These are phyloP conservation scores for Thyatira batis DNA, from an alignment of 2,888 invertebrate genomes.

Conservation along the genomic window DNA sequence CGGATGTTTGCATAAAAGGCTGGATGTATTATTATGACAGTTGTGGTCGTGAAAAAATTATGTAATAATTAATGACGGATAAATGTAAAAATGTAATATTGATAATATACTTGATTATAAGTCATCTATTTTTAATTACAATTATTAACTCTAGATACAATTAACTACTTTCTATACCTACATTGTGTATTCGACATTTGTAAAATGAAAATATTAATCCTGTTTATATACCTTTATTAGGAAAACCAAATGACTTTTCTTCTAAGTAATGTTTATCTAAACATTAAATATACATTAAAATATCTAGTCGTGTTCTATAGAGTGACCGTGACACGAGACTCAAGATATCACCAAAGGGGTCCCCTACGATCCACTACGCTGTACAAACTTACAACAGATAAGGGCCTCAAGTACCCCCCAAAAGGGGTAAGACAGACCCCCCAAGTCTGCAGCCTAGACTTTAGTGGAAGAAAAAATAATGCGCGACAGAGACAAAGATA, in stretches of 20 bases:
- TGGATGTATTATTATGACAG: not conserved
- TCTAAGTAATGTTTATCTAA: not conserved
- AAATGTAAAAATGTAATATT: too few species aligned
- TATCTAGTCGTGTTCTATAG: conserved; percentile 22
- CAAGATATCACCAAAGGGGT: conserved; percentile 78
- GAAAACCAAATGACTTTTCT: not conserved
- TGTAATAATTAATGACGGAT: too few species aligned
- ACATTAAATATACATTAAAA: conserved; percentile 5
- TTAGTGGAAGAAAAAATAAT: conserved; percentile 77
- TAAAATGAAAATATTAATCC: too few species aligned
- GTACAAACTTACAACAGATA: conserved; percentile 81
- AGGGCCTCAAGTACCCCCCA: conserved; percentile 79
- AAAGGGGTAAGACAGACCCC: conserved; percentile 79
- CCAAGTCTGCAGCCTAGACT: conserved; percentile 71
- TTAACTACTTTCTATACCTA: too few species aligned
- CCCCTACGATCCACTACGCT: conserved; percentile 79
- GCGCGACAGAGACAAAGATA: conserved; percentile 55
- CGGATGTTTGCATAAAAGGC: not conserved
- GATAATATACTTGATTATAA: too few species aligned
- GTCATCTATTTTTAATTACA: too few species aligned
- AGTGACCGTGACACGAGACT: conserved; percentile 61
- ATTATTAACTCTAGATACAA: too few species aligned
- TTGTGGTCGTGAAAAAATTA: not conserved
- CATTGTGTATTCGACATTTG: too few species aligned
- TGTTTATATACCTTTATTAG: too few species aligned